phyloP scores from a whole-genome alignment of 2,113 vertebrate species.

The Plecotus auritus region DNA sequence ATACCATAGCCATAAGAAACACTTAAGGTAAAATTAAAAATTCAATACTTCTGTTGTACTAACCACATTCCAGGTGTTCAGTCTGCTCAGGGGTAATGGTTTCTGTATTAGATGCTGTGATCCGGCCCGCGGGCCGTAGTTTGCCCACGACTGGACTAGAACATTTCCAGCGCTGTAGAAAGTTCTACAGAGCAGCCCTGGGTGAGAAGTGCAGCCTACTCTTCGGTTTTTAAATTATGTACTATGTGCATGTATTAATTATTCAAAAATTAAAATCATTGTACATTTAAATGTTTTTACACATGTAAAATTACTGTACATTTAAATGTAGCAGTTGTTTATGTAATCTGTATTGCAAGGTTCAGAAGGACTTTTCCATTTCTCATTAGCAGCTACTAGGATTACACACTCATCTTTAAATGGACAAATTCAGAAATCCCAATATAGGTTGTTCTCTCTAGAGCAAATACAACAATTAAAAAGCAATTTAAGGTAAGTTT shows the following conservation, averaged over 20 bases:
- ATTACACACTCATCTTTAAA: not conserved
- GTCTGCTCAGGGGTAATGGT: accelerated
- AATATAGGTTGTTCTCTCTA: not conserved
- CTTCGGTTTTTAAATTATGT: not conserved
- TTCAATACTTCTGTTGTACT: not conserved
- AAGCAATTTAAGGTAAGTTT: not conserved
- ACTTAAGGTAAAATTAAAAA: not conserved
- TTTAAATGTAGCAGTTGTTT: not conserved
- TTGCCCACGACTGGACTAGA: no score
- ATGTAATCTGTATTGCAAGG: not conserved
- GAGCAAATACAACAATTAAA: not conserved
- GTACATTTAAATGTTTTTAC: no score
- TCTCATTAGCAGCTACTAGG: not conserved
- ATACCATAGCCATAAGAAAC: no score
- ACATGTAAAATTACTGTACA: not conserved
- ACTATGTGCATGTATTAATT: not conserved
- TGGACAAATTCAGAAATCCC: not conserved
- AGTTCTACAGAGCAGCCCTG: not conserved
- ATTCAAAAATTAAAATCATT: not conserved
- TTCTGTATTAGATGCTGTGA: not conserved
- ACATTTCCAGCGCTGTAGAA: not conserved
- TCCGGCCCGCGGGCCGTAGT: no score
- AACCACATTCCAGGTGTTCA: not conserved
- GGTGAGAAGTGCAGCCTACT: accelerated
- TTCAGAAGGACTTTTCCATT: not conserved